Evolutionary conservation across 2,797 vertebrate species (phyloP), one percentile per base, ranked within the genome.

Genomic region (Chelonia mydas): DNA sequence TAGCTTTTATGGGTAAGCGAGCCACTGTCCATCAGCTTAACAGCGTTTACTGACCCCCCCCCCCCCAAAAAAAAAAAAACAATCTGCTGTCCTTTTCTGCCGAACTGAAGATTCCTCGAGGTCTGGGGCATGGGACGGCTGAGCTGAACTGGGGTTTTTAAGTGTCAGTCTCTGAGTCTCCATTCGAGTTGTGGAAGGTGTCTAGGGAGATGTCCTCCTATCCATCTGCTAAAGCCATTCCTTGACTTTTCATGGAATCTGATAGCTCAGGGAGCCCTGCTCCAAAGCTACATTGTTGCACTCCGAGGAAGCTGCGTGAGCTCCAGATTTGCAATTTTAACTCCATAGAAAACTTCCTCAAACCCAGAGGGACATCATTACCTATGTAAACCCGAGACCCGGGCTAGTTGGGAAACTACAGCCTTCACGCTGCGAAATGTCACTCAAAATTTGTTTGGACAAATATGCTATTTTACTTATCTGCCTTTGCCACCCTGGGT

Each of bases 181-280:
- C 33, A 37, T 11, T 41, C 68, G n/a, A 37, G 68, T 23, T 25
- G 37, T 11, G 37, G 68, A 25, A 41, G 65, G 7, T 15, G 51
- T 33, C 65, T 7, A 78, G 54, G 81, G 83, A 7, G 6, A 4
- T 25, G 87, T 37, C 31, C 83, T 91, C 85, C 65, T 94, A 59
- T 86, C 80, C 95, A 88, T 96, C 95, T 97, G 96, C 83, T 96
- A 91, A 97, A 97, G 28, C 84, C 90, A 88, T 96, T 89, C 55
- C 5, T 47, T 91, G 87, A 53, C 93, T 72, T 87, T 13, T 21
- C 59, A 28, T 51, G 96, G 90, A 97, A 93, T 81, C 81, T 54
- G 92, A 90, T 92, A 90, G 95, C 92, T 21, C 51, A 81, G 86
- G 85, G 74, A 83, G 86, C 87, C 50, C 68, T 51, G 90, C 21